These are phyloP conservation scores for Unio pictorum DNA, from an alignment of 2,888 invertebrate genomes.

Conservation along the genomic window DNA sequence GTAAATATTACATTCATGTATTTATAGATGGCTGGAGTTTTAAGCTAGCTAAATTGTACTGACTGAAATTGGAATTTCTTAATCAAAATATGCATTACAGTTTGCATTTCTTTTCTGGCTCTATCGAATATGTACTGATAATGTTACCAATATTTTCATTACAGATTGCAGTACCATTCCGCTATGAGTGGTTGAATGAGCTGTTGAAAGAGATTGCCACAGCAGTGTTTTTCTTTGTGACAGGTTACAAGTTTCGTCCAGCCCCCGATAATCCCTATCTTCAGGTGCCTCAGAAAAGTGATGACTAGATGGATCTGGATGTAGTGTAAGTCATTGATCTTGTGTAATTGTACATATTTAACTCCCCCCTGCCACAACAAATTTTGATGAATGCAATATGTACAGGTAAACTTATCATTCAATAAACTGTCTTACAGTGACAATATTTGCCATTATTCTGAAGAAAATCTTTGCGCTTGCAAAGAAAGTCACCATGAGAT, in stretches of 20 bases:
- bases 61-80: background rate
- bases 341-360: constrained; percentile 31
- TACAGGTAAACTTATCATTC: background rate
- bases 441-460: background rate
- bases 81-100: background rate
- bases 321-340: constrained; percentile 76
- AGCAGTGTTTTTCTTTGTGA: constrained; percentile 94
- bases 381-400: background rate
- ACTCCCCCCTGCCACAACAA: background rate
- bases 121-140: background rate
- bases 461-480: too few relatives aligned
- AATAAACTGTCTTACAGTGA: background rate
- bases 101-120: constrained; percentile 1
- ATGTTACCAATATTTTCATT: constrained; percentile 25
- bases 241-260: constrained; percentile 95
- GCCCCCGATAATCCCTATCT: constrained; percentile 96
- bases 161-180: constrained; percentile 95
- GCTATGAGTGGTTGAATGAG: constrained; percentile 96
- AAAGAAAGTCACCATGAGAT: too few relatives aligned
- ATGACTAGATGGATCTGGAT: constrained; percentile 79
- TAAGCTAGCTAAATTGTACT: too few relatives aligned
- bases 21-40: too few relatives aligned
- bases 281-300: constrained; percentile 81
- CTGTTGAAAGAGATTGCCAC: constrained; percentile 96
- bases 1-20: too few relatives aligned